Percentiles rank a stretch among this genome's conserved stretches.
Conservation (phyloP, 2,797 vertebrate genomes). For the Enoplosus armatus region DNA sequence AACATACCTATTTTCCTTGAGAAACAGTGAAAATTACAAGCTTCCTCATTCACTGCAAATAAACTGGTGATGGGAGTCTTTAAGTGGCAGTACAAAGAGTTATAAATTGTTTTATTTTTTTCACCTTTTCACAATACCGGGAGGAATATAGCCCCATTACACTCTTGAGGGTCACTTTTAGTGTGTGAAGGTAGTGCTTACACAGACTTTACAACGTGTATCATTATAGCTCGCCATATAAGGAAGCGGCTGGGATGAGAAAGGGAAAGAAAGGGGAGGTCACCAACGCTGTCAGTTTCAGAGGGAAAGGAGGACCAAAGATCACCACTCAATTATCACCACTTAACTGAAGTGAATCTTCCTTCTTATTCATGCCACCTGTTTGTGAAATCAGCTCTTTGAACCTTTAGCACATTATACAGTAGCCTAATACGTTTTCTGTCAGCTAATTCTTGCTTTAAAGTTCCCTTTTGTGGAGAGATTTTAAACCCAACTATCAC, state of each 20-base stretch:
- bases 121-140: slow-evolving; percentile 81
- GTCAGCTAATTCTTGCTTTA: slow-evolving; percentile 20
- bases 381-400: slow-evolving; percentile 48
- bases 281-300: slow-evolving; percentile 80
- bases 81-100: slow-evolving; percentile 77
- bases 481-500: slow-evolving; percentile 22
- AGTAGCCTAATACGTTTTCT: slow-evolving; percentile 10
- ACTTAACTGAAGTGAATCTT: slow-evolving; percentile 63
- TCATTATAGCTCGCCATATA: slow-evolving; percentile 92
- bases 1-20: slow-evolving; percentile 60
- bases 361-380: slow-evolving; percentile 43
- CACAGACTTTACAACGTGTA: slow-evolving; percentile 91
- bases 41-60: slow-evolving; percentile 69
- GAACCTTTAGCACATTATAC: slow-evolving; percentile 32
- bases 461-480: slow-evolving; percentile 23
- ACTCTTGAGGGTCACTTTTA: slow-evolving; percentile 83
- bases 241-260: slow-evolving; percentile 87
- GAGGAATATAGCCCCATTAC: slow-evolving; percentile 90
- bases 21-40: slow-evolving; percentile 75
- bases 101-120: slow-evolving; percentile 77
- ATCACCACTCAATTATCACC: slow-evolving; percentile 89
- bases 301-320: slow-evolving; percentile 82
- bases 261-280: slow-evolving; percentile 84
- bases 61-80: slow-evolving; percentile 63
- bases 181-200: slow-evolving; percentile 87